These are phyloP conservation scores for Tychaedon coryphoeus DNA, from an alignment of 2,113 vertebrate genomes.

Conservation along the genomic window DNA sequence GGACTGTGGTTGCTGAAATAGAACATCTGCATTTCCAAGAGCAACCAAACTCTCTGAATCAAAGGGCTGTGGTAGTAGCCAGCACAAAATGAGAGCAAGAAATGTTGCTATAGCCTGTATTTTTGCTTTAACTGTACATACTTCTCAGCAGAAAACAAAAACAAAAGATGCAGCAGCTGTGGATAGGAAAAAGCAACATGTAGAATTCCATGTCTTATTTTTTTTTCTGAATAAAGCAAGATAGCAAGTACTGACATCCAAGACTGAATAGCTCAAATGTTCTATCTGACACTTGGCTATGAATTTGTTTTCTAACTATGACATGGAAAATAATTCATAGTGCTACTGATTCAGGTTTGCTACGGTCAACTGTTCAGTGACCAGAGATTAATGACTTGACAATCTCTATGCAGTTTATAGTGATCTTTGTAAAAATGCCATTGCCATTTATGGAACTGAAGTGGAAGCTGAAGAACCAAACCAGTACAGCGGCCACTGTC, in stretches of 20 bases:
- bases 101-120: not conserved
- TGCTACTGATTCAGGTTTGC: not conserved
- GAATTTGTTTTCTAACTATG: not conserved
- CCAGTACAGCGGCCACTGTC: not conserved
- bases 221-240: not conserved
- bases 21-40: conserved; percentile 12
- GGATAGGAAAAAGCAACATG: not conserved
- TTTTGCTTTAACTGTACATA: not conserved
- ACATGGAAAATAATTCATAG: not conserved
- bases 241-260: not conserved
- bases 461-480: not conserved
- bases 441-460: not conserved
- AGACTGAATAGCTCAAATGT: not conserved
- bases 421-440: not conserved
- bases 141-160: not conserved
- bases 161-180: not conserved
- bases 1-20: not conserved
- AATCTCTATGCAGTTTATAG: not conserved
- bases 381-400: not conserved
- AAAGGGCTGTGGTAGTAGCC: conserved; percentile 4
- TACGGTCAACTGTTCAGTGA: not conserved
- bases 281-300: not conserved
- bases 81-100: not conserved
- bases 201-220: not conserved
- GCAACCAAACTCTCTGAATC: not conserved